phyloP scores from a whole-genome alignment of 2,113 vertebrate species.

The Gadus macrocephalus region DNA sequence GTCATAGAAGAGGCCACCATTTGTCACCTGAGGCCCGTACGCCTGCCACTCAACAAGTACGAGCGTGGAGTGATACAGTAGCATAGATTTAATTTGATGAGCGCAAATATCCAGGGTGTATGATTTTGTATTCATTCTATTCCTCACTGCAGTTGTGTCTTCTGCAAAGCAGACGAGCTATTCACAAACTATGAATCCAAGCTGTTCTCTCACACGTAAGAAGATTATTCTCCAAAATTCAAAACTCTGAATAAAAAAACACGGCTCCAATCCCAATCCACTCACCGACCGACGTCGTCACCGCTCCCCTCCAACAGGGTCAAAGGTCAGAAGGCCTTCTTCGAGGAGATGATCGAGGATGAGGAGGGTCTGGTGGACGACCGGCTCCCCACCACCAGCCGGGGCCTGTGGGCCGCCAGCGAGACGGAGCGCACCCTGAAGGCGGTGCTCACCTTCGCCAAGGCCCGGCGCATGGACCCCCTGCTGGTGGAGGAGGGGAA shows the following conservation, averaged over 20 bases:
- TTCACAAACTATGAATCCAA: constrained; percentile 98
- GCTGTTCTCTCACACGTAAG: constrained; percentile 93
- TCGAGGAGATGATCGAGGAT: constrained; percentile 98
- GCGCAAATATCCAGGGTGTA: no score
- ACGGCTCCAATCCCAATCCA: not conserved
- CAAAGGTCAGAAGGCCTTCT: constrained; percentile 93
- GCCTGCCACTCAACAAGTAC: constrained; percentile 94
- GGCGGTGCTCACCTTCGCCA: constrained; percentile 86
- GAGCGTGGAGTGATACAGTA: constrained; percentile 29
- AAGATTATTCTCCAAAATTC: constrained; percentile 1
- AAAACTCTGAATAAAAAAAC: not conserved
- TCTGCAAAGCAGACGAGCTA: constrained; percentile 96
- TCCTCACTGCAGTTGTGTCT: constrained; percentile 81
- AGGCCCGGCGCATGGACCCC: constrained; percentile 80
- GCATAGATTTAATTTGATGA: no score
- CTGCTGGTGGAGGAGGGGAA: constrained; percentile 87
- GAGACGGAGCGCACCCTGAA: constrained; percentile 92
- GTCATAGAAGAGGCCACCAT: constrained; percentile 90
- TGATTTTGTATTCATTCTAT: constrained; percentile 28
- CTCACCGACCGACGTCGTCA: not conserved
- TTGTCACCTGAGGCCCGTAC: constrained; percentile 88
- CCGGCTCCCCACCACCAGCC: constrained; percentile 87
- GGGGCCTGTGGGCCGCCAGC: constrained; percentile 91
- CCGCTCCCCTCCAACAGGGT: constrained; percentile 70
- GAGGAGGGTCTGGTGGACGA: constrained; percentile 94